A percentile compares a stretch with the other conserved stretches of the same genome.
These are phyloP conservation scores for Lycophotia porphyrea DNA, from an alignment of 2,888 invertebrate genomes.

Conservation along the genomic window DNA sequence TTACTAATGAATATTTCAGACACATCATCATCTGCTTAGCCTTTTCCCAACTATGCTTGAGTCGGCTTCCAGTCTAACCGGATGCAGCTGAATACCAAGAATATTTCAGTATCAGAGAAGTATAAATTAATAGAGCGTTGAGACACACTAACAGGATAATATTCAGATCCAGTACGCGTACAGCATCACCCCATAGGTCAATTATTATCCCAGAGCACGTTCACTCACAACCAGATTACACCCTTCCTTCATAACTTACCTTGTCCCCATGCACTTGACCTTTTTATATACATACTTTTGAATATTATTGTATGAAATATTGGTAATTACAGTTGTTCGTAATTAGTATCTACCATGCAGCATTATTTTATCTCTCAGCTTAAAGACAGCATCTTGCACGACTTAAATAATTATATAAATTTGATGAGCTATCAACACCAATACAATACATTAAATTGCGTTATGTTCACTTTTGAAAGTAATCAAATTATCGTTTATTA, in stretches of 20 bases:
- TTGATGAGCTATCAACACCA: no score
- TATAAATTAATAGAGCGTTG: not conserved
- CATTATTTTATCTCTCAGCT: not conserved
- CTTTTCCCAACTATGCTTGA: not conserved
- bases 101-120: not conserved
- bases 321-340: not conserved
- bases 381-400: not conserved
- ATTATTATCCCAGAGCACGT: not conserved
- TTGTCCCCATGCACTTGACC: not conserved
- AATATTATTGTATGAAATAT: not conserved
- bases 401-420: not conserved
- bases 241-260: not conserved
- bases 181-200: not conserved
- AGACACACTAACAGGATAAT: not conserved
- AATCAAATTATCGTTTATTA: not conserved
- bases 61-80: not conserved
- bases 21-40: not conserved
- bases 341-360: no score
- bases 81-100: not conserved
- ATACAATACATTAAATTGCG: not conserved
- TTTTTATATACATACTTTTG: not conserved
- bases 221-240: not conserved
- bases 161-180: not conserved
- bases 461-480: not conserved
- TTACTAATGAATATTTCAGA: not conserved